Percentiles rank a stretch among this genome's conserved stretches.
phyloP scores from a whole-genome alignment of 2,797 vertebrate genomes.

The Sebastiscus tertius region DNA sequence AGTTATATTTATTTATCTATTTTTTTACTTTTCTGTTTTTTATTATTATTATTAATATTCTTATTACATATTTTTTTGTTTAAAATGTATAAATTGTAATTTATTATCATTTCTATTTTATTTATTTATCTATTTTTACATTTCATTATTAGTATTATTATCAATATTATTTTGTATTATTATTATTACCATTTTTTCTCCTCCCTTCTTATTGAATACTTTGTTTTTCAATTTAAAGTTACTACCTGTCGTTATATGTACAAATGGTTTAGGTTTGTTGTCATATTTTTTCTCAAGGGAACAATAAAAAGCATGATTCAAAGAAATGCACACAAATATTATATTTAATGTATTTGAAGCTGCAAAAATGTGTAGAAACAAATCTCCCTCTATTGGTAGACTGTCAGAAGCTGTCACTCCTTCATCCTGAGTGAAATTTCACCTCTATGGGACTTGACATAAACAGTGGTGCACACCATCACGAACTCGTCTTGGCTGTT shows the following conservation, averaged over 20 bases:
- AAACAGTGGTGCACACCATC: not conserved
- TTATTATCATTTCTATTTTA: not conserved
- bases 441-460: not conserved
- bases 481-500: not conserved
- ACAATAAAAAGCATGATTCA: not conserved
- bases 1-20: too few relatives aligned
- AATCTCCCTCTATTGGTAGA: not conserved
- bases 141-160: not conserved
- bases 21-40: too few relatives aligned
- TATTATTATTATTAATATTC: too few relatives aligned
- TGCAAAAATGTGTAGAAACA: not conserved
- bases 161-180: too few relatives aligned
- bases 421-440: not conserved
- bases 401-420: not conserved
- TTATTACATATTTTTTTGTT: too few relatives aligned
- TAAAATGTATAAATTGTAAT: not conserved
- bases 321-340: not conserved
- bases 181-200: not conserved
- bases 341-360: not conserved
- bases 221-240: too few relatives aligned
- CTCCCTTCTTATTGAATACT: too few relatives aligned
- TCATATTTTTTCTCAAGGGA: not conserved
- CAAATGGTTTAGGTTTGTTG: too few relatives aligned
- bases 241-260: too few relatives aligned
- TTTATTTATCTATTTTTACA: not conserved